Evolutionary conservation across 2,888 invertebrate genomes (phyloP).

Genomic region (Melanchra persicariae): DNA sequence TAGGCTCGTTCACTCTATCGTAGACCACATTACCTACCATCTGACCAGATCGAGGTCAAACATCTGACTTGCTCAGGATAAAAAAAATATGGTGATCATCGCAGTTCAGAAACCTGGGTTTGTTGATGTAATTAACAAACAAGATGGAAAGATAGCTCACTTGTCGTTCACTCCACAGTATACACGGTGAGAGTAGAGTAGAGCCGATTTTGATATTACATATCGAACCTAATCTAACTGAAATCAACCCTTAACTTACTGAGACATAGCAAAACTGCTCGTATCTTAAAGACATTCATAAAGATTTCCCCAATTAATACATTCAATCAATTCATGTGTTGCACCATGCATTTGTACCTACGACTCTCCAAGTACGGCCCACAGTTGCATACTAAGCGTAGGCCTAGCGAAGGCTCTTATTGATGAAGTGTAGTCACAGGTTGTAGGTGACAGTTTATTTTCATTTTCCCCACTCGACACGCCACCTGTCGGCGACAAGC

Average conservation of each 20-base stretch:
- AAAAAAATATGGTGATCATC: neutral
- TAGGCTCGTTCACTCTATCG: neutral
- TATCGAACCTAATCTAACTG: no score
- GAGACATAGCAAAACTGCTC: neutral
- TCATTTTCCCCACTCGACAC: slow-evolving; percentile 57
- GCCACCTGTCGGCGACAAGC: slow-evolving; percentile 60
- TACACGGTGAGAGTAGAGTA: no score
- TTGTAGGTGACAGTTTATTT: slow-evolving; percentile 73
- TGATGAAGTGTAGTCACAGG: slow-evolving; percentile 70
- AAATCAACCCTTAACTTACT: no score
- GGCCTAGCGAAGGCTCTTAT: slow-evolving; percentile 57
- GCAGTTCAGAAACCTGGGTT: neutral
- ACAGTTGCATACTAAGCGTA: slow-evolving; percentile 45
- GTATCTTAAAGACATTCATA: no score
- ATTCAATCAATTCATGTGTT: neutral
- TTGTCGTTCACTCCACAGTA: no score
- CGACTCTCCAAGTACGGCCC: slow-evolving; percentile 57
- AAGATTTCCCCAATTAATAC: neutral
- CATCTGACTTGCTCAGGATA: neutral
- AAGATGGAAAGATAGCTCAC: no score
- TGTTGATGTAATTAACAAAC: no score
- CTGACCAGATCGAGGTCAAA: neutral
- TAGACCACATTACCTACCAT: neutral
- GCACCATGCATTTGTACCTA: neutral
- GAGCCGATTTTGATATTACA: neutral